phyloP scores from a whole-genome alignment of 2,888 invertebrate species.

The Dicyrtomina minuta region DNA sequence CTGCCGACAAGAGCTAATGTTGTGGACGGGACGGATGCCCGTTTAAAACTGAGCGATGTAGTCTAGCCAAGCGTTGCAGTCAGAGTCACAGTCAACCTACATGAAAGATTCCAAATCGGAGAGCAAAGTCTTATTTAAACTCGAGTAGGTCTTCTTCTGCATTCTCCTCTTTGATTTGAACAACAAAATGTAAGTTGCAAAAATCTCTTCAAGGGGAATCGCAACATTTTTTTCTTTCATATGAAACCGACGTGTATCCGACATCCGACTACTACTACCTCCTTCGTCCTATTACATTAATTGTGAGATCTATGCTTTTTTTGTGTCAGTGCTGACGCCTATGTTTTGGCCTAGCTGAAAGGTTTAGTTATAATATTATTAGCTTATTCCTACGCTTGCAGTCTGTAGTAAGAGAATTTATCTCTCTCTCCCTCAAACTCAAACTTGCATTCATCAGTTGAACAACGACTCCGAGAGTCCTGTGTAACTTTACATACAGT shows the following conservation, averaged over 20 bases:
- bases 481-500: too few species aligned
- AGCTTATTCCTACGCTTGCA: neutral
- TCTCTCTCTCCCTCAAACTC: neutral
- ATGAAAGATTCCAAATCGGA: slow-evolving; percentile 15
- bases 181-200: too few species aligned
- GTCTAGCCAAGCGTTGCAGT: slow-evolving; percentile 3
- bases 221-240: neutral
- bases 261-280: neutral
- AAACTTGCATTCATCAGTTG: neutral
- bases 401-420: too few species aligned
- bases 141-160: too few species aligned
- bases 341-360: neutral
- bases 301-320: neutral
- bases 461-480: too few species aligned
- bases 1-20: neutral
- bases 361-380: neutral
- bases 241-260: neutral
- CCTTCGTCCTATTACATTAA: slow-evolving; percentile 1
- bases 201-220: too few species aligned
- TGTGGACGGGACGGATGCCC: slow-evolving; percentile 18
- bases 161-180: neutral
- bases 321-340: neutral
- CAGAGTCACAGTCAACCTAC: slow-evolving; percentile 6
- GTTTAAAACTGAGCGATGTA: slow-evolving; percentile 11
- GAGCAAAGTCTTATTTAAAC: slow-evolving; percentile 8